Conservation (phyloP, 2,888 invertebrate genomes). For the Acleris literana region DNA sequence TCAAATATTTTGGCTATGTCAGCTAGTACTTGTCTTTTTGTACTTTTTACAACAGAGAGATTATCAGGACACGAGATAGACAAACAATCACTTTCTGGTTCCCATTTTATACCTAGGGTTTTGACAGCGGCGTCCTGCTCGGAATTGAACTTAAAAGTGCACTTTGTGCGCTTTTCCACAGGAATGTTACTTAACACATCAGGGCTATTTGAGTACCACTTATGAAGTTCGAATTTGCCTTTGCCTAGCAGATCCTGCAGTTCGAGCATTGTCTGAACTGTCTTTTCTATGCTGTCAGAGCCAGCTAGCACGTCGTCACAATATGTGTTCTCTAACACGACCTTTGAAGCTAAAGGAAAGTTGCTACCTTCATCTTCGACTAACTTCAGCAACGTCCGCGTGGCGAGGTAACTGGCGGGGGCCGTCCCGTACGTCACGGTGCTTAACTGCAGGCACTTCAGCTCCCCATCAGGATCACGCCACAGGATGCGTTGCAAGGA, state of each 20-base stretch:
- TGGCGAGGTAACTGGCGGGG: too few species aligned
- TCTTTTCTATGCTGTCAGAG: too few species aligned
- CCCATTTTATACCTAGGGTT: too few species aligned
- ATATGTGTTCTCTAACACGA: too few species aligned
- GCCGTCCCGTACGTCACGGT: slow-evolving; percentile 41
- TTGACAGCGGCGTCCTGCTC: neutral
- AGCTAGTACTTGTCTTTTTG: neutral
- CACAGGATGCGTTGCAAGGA: slow-evolving; percentile 43
- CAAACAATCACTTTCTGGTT: too few species aligned
- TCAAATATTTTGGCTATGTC: slow-evolving; percentile 1
- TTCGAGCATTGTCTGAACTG: neutral
- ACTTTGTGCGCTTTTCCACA: neutral
- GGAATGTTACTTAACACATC: neutral
- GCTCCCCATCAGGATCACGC: slow-evolving; percentile 29
- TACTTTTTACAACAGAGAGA: neutral
- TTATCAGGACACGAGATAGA: too few species aligned
- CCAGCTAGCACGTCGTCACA: too few species aligned
- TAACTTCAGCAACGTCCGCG: too few species aligned
- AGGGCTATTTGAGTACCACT: slow-evolving; percentile 7
- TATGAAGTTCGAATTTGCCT: slow-evolving; percentile 3
- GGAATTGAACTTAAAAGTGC: neutral
- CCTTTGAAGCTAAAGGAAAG: too few species aligned
- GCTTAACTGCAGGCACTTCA: slow-evolving; percentile 34
- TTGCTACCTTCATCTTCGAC: too few species aligned
- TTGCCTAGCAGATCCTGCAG: neutral